Base-by-base conservation (phyloP, 2,888 invertebrate genomes). In the Diaphora mendica region DNA sequence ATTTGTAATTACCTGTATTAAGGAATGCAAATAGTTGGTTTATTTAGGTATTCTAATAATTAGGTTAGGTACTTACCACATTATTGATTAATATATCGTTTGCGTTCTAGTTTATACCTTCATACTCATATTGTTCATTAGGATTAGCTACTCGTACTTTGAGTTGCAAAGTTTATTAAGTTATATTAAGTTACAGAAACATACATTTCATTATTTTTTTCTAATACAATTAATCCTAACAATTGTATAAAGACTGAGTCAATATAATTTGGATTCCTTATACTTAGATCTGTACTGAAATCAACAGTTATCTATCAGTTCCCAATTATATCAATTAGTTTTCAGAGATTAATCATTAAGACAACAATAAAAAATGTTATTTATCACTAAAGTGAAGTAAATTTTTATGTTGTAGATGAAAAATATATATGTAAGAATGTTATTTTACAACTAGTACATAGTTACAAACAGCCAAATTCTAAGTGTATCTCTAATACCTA, bases 11-110 rank as follows among this genome's bases (percentile, higher is more conserved):
- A n/a, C n/a, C 55, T 55, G 72, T 82, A 77, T 83, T 84, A 86
- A 82, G 81, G 77, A 85, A 76, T 85, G 85, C 84, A 83, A 82
- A 83, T 81, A 79, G 73, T 80, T 79, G 77, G 80, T 82, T 84
- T 79, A 76, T 80, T 84, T 89, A 90, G 86, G 84, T 86, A 87
- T 89, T 88, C 83, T 88, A 85, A 82, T 85, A 85, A 79, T 77
- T 89, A 90, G 84, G 76, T 71, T 88, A 87, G 82, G 77, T 86
- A 23, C 20, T 48, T 48, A 81, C 70, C 70, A 76, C 83, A 80
- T 78, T 79, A 72, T 79, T 79, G 75, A 82, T 68, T 17, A 15
- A 78, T 79, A n/a, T 79, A 80, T 83, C 71, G 79, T 86, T 87
- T 86, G 82, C 81, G 77, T 83, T 78, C 77, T 81, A 79, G 78